phyloP scores from a whole-genome alignment of 2,113 vertebrate genomes.

The Caranx melampygus region DNA sequence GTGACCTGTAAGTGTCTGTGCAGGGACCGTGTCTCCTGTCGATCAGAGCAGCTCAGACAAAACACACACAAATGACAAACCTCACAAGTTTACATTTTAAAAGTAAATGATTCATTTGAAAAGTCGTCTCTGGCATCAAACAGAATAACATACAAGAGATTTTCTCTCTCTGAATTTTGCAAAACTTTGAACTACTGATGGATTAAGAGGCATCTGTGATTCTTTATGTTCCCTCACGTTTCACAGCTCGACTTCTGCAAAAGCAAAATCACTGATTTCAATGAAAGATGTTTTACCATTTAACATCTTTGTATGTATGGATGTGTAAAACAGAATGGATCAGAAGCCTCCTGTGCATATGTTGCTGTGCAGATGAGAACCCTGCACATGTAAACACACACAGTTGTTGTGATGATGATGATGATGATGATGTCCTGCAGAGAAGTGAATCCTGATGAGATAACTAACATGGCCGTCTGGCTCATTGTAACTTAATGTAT shows the following conservation, averaged over 20 bases:
- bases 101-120: not conserved
- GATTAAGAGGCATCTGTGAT: not conserved
- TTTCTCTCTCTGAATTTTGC: not conserved
- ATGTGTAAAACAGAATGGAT: not conserved
- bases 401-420: not conserved
- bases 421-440: not conserved
- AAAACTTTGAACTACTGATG: not conserved
- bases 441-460: constrained; percentile 60
- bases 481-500: constrained; percentile 73
- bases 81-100: not conserved
- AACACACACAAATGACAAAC: not conserved
- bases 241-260: not conserved
- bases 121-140: not conserved
- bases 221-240: not conserved
- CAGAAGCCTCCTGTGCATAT: not conserved
- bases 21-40: no score
- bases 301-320: not conserved
- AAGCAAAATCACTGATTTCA: not conserved
- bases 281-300: not conserved
- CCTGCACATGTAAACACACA: constrained; percentile 8
- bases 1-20: no score
- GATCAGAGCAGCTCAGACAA: not conserved
- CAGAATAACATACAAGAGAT: not conserved
- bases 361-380: constrained; percentile 4
- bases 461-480: constrained; percentile 44